A percentile compares a stretch with the other conserved stretches of the same genome.
Evolutionary conservation across 1,140 invertebrate species (phyloP).

Genomic region (Glossosoma conforme): DNA sequence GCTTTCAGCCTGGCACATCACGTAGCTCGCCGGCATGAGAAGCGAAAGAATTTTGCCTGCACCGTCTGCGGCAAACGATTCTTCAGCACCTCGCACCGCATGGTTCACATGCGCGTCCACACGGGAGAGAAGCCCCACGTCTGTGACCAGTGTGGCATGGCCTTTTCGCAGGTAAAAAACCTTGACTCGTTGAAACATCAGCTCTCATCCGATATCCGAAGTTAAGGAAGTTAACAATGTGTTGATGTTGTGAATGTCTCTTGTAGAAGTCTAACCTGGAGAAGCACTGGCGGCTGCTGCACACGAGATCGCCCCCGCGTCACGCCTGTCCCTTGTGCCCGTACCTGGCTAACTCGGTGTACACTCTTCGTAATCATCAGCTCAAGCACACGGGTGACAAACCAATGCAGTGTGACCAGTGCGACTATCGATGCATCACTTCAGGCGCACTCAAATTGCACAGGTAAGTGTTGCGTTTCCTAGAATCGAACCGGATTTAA

Average conservation of each 20-base stretch:
- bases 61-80: conserved; percentile 24
- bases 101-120: conserved; percentile 17
- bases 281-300: conserved; percentile 17
- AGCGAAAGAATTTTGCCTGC: conserved; percentile 17
- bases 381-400: conserved; percentile 15
- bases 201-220: background rate
- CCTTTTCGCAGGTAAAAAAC: conserved; percentile 17
- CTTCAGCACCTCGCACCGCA: conserved; percentile 11
- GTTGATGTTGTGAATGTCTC: background rate
- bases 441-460: conserved; percentile 17
- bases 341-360: conserved; percentile 7
- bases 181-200: background rate
- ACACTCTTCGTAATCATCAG: conserved; percentile 11
- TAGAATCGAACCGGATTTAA: no score
- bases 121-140: conserved; percentile 22
- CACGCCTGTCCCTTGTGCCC: conserved; percentile 9
- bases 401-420: conserved; percentile 15
- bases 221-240: background rate
- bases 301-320: background rate
- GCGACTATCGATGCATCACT: conserved; percentile 9
- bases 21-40: conserved; percentile 16
- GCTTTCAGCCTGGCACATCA: conserved; percentile 9
- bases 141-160: conserved; percentile 21
- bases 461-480: conserved; percentile 12
- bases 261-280: conserved; percentile 22